Evolutionary conservation across 2,797 vertebrate species (phyloP).

Genomic region (Cossypha caffra): DNA sequence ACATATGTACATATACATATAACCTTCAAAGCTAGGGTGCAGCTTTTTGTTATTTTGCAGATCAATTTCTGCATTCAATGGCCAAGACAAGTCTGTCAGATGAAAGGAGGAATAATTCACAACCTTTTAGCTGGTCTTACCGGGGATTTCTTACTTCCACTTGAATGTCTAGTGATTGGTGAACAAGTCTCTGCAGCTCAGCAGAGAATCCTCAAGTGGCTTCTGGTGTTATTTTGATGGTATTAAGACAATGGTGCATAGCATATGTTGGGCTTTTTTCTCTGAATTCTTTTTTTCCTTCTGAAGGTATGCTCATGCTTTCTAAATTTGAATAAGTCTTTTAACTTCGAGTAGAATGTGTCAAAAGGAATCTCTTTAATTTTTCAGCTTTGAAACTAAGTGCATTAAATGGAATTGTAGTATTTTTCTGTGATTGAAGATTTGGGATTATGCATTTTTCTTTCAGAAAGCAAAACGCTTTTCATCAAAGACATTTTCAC

Average conservation of each 20-base stretch:
- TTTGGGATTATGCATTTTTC: slow-evolving; percentile 41
- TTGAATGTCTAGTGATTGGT: slow-evolving; percentile 45
- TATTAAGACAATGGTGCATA: slow-evolving; percentile 70
- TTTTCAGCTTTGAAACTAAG: slow-evolving; percentile 67
- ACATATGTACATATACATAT: background rate
- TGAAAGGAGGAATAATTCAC: slow-evolving; percentile 67
- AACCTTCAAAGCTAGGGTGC: background rate
- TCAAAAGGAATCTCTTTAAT: slow-evolving; percentile 44
- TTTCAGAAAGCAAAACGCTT: slow-evolving; percentile 16
- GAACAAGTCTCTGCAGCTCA: slow-evolving; percentile 64
- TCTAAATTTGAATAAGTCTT: slow-evolving; percentile 37
- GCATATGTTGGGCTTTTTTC: background rate
- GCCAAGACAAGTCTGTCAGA: slow-evolving; percentile 36
- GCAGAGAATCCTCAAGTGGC: slow-evolving; percentile 57
- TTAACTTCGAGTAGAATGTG: slow-evolving; percentile 52
- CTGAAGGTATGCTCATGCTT: slow-evolving; percentile 3
- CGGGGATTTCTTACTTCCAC: slow-evolving; percentile 25
- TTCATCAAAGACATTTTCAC: background rate
- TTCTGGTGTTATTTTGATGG: slow-evolving; percentile 69
- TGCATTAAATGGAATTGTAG: slow-evolving; percentile 48
- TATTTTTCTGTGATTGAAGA: slow-evolving; percentile 45
- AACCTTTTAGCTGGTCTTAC: slow-evolving; percentile 66
- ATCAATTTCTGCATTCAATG: slow-evolving; percentile 1
- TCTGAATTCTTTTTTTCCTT: background rate
- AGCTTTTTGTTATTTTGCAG: background rate